Percentiles rank a stretch among this genome's conserved stretches.
Evolutionary conservation across 2,113 vertebrate species (phyloP).

Genomic region (Gallinago jamesoni): DNA sequence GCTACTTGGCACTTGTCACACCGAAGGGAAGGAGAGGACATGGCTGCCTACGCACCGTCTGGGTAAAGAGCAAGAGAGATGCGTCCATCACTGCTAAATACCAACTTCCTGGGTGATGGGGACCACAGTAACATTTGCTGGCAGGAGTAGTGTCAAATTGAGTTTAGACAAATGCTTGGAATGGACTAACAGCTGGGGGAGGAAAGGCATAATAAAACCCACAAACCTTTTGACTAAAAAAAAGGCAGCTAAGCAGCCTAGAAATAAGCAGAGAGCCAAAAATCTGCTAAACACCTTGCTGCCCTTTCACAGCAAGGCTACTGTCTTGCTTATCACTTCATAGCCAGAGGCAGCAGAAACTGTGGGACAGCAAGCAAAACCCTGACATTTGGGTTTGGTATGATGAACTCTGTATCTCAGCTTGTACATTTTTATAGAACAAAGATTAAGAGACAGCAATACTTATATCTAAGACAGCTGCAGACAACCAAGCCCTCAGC

Average conservation of each 20-base stretch:
- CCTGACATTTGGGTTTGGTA: background rate
- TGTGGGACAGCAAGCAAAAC: background rate
- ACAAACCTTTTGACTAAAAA: background rate
- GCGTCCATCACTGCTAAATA: background rate
- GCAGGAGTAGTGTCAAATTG: accelerated
- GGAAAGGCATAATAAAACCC: background rate
- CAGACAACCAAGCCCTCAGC: background rate
- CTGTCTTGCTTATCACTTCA: accelerated
- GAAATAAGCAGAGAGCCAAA: background rate
- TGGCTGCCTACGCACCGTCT: background rate
- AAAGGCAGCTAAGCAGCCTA: background rate
- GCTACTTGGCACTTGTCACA: background rate
- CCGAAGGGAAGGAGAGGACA: background rate
- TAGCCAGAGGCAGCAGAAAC: background rate
- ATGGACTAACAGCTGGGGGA: background rate
- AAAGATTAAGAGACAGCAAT: background rate
- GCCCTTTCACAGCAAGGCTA: background rate
- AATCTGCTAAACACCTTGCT: background rate
- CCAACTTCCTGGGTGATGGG: accelerated
- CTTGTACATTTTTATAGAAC: background rate
- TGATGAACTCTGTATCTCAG: background rate
- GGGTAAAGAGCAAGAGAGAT: background rate
- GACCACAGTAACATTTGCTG: accelerated
- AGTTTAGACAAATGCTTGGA: background rate
- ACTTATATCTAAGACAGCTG: background rate